Percentiles rank a stretch among this genome's conserved stretches.
These are phyloP conservation scores for Noctilio leporinus DNA, from an alignment of 2,113 vertebrate genomes.

Conservation along the genomic window DNA sequence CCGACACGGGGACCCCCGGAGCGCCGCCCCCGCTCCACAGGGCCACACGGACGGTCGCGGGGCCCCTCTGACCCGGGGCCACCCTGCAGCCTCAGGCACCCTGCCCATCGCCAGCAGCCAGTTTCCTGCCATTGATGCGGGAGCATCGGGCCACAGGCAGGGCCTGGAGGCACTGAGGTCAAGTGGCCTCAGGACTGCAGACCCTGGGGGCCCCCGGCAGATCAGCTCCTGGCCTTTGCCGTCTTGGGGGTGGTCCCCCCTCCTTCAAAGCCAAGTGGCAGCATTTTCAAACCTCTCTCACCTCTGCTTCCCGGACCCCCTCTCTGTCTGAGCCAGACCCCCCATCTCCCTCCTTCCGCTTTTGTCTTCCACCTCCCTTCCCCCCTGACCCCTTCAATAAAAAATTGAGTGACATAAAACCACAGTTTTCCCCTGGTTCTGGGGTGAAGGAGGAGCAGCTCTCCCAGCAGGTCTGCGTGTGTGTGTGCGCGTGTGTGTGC, in stretches of 20 bases:
- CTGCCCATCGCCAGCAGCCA: rapidly evolving
- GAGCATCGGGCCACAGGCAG: too few relatives aligned
- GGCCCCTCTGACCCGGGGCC: rapidly evolving
- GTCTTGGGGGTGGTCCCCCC: not conserved
- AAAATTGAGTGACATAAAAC: too few relatives aligned
- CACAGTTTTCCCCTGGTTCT: not conserved
- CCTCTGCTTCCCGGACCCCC: not conserved
- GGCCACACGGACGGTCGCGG: rapidly evolving
- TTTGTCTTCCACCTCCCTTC: not conserved
- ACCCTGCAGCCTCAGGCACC: rapidly evolving
- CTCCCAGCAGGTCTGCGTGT: not conserved
- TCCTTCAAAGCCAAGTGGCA: not conserved
- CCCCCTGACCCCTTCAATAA: not conserved
- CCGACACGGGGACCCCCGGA: rapidly evolving
- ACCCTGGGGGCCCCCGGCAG: too few relatives aligned
- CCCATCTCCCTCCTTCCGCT: not conserved
- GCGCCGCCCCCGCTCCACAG: rapidly evolving
- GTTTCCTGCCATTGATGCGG: too few relatives aligned
- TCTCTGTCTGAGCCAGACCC: not conserved
- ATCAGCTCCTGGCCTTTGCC: too few relatives aligned
- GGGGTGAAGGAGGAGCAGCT: rapidly evolving
- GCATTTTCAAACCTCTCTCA: not conserved
- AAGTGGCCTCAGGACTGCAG: not conserved
- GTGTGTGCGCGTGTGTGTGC: rapidly evolving
- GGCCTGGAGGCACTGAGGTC: not conserved